Evolutionary conservation across 2,888 invertebrate genomes (phyloP), one percentile per base, ranked within the genome.

Genomic region (Torymus aiolomorphi): DNA sequence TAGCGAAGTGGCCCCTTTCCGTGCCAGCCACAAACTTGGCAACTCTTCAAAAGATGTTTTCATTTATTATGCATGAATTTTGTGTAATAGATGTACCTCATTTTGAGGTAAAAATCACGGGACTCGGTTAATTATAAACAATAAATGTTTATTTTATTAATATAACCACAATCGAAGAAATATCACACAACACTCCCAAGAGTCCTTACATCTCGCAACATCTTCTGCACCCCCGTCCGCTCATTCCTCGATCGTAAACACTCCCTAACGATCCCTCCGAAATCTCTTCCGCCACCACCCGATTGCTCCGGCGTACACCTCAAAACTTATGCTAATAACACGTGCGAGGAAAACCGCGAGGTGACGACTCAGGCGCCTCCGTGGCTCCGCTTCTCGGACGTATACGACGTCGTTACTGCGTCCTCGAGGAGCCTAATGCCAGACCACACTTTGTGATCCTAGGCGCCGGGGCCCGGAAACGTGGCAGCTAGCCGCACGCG

Each of bases 261-360:
- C 42, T 14, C 18, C 20, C 61, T 78, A 73, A 73, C 42, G 78
- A 83, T 82, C 83, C 31, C 82, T 80, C 78, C 74, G 81, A 66
- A 71, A 71, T 77, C 77, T 52, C 54, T 51, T 54, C 42, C 11
- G 54, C 10, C 4, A 13, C 16, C 56, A 51, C 56, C 11, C 78
- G 57, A 63, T 74, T 56, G 56, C 67, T 5, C 42, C 11, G 14
- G 31, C 8, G 54, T 31, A 20, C 11, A 31, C 54, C 49, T 63
- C 49, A 73, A 80, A 80, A 72, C 62, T 76, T 76, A 76, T 66
- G 74, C 80, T 77, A 77, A 77, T 77, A 77, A 59, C 63, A 52
- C 51, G 54, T 52, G 18, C 20, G 16, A 24, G 67, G 10, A 61
- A 59, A 66, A 20, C 80, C 76, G 16, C 72, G 59, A 63, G 42